A percentile compares a stretch with the other conserved stretches of the same genome.
These are phyloP conservation scores for Crocodylus rhombifer DNA, from an alignment of 2,797 vertebrate species.

Conservation along the genomic window DNA sequence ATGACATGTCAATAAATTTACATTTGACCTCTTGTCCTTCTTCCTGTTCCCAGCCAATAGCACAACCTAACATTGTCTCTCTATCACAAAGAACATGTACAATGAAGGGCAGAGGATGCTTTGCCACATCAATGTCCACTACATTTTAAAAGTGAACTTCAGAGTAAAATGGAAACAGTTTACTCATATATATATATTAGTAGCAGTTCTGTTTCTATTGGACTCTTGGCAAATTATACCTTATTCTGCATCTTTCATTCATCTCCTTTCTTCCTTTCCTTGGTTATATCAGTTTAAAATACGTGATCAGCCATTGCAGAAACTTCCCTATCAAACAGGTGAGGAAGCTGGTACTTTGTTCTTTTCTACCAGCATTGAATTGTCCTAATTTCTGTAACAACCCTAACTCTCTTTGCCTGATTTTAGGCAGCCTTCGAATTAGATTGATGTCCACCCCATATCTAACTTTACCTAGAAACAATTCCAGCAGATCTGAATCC, in stretches of 20 bases:
- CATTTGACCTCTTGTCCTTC: neutral
- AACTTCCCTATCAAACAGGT: too few species aligned
- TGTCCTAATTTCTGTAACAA: too few species aligned
- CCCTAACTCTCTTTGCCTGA: neutral
- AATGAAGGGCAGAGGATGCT: too few species aligned
- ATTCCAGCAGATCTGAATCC: too few species aligned
- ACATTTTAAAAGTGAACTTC: neutral
- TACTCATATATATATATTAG: neutral
- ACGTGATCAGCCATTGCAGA: too few species aligned
- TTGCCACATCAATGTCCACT: neutral
- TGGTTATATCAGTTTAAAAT: neutral
- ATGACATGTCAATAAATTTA: neutral
- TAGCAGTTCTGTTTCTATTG: neutral
- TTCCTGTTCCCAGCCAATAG: neutral
- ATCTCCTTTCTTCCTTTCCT: neutral
- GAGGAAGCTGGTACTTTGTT: too few species aligned
- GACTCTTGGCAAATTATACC: neutral
- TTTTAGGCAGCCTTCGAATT: too few species aligned
- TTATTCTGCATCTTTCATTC: neutral
- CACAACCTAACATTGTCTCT: neutral
- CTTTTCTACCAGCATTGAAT: too few species aligned
- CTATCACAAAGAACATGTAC: neutral
- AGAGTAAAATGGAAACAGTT: neutral
- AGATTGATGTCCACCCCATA: too few species aligned
- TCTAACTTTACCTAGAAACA: too few species aligned